Conservation (phyloP, 2,797 vertebrate species). For the Pseudocheirus occidentalis region DNA sequence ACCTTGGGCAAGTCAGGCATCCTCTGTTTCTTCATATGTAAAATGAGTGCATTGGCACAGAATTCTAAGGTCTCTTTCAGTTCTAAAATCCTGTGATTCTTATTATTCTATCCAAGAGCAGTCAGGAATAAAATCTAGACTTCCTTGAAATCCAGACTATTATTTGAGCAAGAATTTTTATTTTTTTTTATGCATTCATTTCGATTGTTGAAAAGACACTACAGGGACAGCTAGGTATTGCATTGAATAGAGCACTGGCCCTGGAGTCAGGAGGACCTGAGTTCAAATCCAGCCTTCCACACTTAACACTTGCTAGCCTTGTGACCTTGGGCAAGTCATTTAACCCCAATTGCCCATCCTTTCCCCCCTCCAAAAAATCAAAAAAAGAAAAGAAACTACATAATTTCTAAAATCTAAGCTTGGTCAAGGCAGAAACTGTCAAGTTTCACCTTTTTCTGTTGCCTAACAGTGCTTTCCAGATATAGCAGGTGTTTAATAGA, state of each 20-base stretch:
- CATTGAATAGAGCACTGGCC: no score
- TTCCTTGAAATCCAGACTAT: neutral
- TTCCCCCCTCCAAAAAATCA: no score
- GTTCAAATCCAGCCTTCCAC: no score
- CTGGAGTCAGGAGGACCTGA: no score
- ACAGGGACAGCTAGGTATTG: no score
- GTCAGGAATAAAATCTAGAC: neutral
- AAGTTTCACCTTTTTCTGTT: neutral
- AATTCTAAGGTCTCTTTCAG: neutral
- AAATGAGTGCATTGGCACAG: neutral
- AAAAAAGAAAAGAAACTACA: no score
- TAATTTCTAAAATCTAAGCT: neutral
- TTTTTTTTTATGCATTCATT: neutral
- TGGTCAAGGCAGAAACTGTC: neutral
- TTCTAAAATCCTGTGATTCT: neutral
- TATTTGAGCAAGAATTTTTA: neutral
- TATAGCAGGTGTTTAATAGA: neutral
- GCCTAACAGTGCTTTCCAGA: neutral
- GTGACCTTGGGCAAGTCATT: no score
- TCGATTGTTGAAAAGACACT: neutral
- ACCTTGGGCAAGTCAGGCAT: neutral
- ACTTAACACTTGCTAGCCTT: no score
- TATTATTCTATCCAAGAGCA: neutral
- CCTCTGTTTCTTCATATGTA: neutral
- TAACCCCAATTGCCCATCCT: no score